Evolutionary conservation across 2,888 invertebrate species (phyloP).

Genomic region (Strigamia transsilvanica): DNA sequence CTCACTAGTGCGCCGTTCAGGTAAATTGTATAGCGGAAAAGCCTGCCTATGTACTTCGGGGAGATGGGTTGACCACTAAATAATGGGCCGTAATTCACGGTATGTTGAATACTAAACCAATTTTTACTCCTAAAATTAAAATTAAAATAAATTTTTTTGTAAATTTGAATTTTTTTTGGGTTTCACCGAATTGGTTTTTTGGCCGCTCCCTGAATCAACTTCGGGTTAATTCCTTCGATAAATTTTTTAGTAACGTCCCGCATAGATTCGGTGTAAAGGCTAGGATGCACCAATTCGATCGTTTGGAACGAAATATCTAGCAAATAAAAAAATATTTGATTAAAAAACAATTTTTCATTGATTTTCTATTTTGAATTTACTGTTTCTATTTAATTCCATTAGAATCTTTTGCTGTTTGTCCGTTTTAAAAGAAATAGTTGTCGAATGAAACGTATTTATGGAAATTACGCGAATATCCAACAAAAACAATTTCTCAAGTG

Average conservation of each 20-base stretch:
- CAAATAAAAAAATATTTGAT: neutral
- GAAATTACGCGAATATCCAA: neutral
- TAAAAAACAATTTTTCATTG: no score
- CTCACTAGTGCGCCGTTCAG: neutral
- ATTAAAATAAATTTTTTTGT: neutral
- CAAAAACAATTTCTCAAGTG: neutral
- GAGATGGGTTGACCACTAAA: no score
- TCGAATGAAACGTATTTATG: neutral
- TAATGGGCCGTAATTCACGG: no score
- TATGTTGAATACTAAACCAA: neutral
- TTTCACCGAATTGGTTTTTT: neutral
- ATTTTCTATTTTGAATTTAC: no score
- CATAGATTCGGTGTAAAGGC: neutral
- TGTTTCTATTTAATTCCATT: neutral
- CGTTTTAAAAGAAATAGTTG: neutral
- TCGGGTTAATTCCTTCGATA: neutral
- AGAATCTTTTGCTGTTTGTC: neutral
- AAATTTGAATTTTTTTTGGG: neutral
- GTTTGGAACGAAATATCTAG: neutral
- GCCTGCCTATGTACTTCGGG: neutral
- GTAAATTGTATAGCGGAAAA: neutral
- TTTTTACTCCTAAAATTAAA: neutral
- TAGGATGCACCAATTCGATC: neutral
- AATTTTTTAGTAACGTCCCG: neutral
- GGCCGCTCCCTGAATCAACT: neutral